A percentile compares a stretch with the other conserved stretches of the same genome.
These are phyloP conservation scores for Theristus sp. DNA, from an alignment of 2,888 invertebrate species.

Conservation along the genomic window DNA sequence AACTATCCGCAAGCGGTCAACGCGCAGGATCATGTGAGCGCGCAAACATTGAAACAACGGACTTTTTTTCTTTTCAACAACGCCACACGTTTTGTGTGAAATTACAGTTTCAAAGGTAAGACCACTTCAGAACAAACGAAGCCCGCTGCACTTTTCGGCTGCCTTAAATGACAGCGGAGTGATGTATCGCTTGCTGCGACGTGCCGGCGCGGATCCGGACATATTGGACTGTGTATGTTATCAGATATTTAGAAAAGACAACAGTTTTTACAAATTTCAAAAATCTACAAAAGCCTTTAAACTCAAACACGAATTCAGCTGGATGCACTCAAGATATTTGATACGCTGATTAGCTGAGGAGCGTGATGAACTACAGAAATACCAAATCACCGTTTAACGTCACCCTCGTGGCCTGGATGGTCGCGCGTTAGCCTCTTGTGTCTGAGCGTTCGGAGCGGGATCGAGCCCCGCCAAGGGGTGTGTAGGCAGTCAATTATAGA, in stretches of 20 bases:
- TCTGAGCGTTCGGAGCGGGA: no score
- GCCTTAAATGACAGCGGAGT: conserved; percentile 42
- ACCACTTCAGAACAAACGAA: conserved; percentile 43
- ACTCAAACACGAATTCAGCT: background rate
- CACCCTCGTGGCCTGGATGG: no score
- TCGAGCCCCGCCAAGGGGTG: background rate
- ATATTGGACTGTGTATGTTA: conserved; percentile 39
- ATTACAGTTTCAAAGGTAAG: background rate
- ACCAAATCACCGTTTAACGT: no score
- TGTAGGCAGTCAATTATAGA: background rate
- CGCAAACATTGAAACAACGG: no score
- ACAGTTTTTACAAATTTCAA: background rate
- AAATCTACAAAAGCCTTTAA: background rate
- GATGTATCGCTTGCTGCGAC: conserved; percentile 44
- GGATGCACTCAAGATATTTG: background rate
- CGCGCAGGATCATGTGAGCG: conserved; percentile 29
- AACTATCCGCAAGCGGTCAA: conserved; percentile 31
- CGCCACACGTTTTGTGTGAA: background rate
- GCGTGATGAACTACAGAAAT: no score
- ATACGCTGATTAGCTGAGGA: no score
- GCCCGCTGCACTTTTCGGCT: conserved; percentile 48
- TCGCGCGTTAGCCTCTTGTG: no score
- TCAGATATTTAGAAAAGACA: background rate
- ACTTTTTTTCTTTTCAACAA: background rate
- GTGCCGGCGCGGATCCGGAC: conserved; percentile 45